Conservation (phyloP, 2,888 invertebrate genomes). For the Endomychus coccineus region DNA sequence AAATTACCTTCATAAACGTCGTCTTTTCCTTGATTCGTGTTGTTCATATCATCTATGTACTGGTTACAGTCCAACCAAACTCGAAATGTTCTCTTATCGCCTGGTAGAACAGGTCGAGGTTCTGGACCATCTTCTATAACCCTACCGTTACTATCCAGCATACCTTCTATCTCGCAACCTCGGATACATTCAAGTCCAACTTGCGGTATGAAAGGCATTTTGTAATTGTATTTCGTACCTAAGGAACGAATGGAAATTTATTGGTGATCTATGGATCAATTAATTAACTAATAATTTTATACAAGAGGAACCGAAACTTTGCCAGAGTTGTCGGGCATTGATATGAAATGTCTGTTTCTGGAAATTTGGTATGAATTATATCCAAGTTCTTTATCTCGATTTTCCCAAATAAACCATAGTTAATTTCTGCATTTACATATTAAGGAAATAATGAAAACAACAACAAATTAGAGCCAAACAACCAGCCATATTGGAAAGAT, state of each 20-base stretch:
- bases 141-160: constrained; percentile 90
- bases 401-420: no score
- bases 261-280: not conserved
- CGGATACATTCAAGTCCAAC: constrained; percentile 86
- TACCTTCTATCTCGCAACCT: constrained; percentile 97
- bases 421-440: no score
- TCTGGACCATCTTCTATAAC: constrained; percentile 96
- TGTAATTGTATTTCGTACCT: constrained; percentile 74
- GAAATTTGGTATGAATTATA: no score
- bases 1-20: constrained; percentile 51
- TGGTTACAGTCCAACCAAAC: constrained; percentile 97
- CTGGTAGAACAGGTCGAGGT: constrained; percentile 77
- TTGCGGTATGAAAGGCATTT: constrained; percentile 84
- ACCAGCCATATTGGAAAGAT: no score
- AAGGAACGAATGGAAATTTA: no score
- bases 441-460: no score
- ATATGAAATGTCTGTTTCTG: no score
- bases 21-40: constrained; percentile 70
- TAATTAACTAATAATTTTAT: no score
- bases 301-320: no score
- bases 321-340: no score
- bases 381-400: no score
- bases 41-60: constrained; percentile 87
- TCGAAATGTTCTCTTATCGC: constrained; percentile 85
- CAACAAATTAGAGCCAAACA: no score